Percentiles rank a stretch among this genome's conserved stretches.
These are phyloP conservation scores for Sebastes oblongus DNA, from an alignment of 2,797 vertebrate species.

Conservation along the genomic window DNA sequence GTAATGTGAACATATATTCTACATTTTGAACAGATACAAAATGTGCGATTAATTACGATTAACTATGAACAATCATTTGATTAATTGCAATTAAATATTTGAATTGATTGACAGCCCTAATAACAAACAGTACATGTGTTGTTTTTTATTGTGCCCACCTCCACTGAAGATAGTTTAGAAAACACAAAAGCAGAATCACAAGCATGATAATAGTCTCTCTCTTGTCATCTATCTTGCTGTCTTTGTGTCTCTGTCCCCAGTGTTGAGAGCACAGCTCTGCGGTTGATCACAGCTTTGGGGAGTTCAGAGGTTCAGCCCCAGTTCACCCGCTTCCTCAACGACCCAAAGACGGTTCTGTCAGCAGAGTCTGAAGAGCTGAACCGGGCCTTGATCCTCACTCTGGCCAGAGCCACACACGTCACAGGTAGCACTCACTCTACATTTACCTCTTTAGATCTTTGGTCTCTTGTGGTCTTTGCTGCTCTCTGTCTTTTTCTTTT, in stretches of 20 bases:
- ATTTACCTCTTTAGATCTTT: not conserved
- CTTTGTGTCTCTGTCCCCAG: constrained; percentile 67
- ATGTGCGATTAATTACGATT: too few relatives aligned
- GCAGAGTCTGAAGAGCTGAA: constrained; percentile 98
- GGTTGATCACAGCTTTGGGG: constrained; percentile 95
- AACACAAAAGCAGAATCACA: not conserved
- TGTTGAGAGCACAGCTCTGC: constrained; percentile 95
- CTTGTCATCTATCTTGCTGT: not conserved
- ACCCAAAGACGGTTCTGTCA: constrained; percentile 96
- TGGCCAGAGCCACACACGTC: constrained; percentile 96
- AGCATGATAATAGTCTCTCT: not conserved
- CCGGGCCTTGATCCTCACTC: constrained; percentile 94
- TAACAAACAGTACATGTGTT: too few relatives aligned
- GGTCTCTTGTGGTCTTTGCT: not conserved
- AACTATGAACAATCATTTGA: too few relatives aligned
- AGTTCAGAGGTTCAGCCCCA: constrained; percentile 98
- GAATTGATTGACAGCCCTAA: too few relatives aligned
- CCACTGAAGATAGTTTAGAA: not conserved
- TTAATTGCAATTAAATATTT: too few relatives aligned
- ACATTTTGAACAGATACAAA: too few relatives aligned
- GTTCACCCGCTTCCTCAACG: constrained; percentile 96
- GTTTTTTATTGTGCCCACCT: not conserved
- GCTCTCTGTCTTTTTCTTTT: not conserved
- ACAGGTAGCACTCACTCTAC: constrained; percentile 82
- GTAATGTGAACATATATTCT: constrained; percentile 73